phyloP scores from a whole-genome alignment of 2,888 invertebrate genomes.

The Neoaliturus tenellus region DNA sequence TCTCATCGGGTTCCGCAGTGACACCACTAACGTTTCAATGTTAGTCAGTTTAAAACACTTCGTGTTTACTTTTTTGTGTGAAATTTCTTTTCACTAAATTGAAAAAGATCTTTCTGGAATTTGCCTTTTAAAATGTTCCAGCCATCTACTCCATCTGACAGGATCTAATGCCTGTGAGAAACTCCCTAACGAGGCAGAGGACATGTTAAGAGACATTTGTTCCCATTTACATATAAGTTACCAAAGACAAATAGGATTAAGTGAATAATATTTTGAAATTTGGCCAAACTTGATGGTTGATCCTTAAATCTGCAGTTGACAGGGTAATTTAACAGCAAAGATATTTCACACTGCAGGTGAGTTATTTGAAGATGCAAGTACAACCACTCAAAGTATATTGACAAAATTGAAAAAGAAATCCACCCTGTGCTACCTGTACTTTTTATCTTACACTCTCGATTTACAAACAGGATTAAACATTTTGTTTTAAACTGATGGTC shows the following conservation, averaged over 20 bases:
- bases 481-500: no score
- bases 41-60: not conserved
- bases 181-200: not conserved
- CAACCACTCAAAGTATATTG: not conserved
- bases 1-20: not conserved
- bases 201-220: not conserved
- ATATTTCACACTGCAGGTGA: not conserved
- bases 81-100: no score
- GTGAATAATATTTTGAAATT: not conserved
- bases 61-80: no score
- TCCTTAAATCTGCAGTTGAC: not conserved
- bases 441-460: not conserved
- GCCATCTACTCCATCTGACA: not conserved
- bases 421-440: slow-evolving; percentile 3
- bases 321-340: not conserved
- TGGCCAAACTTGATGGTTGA: slow-evolving; percentile 11
- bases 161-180: not conserved
- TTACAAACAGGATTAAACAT: not conserved
- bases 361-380: not conserved
- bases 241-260: not conserved
- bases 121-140: not conserved
- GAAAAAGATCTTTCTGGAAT: not conserved
- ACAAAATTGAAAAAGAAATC: not conserved
- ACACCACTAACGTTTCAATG: not conserved
- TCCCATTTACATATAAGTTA: not conserved